Percentiles rank a stretch among this genome's conserved stretches.
phyloP scores from a whole-genome alignment of 2,113 vertebrate species.

The Capreolus pygargus region DNA sequence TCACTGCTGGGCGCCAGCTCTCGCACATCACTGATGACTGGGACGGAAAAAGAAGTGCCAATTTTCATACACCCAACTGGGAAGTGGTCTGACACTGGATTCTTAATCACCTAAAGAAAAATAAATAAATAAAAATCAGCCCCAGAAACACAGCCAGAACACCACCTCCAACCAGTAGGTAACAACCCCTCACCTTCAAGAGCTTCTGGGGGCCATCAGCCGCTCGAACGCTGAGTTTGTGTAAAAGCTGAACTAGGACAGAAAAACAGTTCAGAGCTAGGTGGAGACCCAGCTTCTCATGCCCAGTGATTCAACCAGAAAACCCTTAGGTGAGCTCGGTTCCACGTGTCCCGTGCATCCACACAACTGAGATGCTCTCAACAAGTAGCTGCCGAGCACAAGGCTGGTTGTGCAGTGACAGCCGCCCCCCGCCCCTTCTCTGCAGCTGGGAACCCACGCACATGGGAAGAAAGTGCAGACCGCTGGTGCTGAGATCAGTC shows the following conservation, averaged over 20 bases:
- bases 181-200: constrained; percentile 82
- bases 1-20: constrained; percentile 87
- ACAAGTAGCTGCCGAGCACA: neutral
- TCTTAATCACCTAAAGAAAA: constrained; percentile 89
- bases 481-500: neutral
- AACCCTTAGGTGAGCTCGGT: neutral
- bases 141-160: neutral
- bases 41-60: constrained; percentile 87
- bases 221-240: constrained; percentile 95
- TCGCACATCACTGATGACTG: constrained; percentile 81
- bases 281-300: neutral
- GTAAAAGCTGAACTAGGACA: constrained; percentile 92
- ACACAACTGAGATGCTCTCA: neutral
- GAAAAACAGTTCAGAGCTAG: constrained; percentile 25
- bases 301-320: neutral
- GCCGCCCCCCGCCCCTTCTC: neutral
- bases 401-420: neutral
- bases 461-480: neutral
- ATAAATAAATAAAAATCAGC: neutral
- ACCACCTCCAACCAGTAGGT: neutral
- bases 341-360: neutral
- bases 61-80: constrained; percentile 93
- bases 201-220: constrained; percentile 96
- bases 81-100: constrained; percentile 94
- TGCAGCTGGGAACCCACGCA: neutral